Percentiles rank a stretch among this genome's conserved stretches.
Evolutionary conservation across 2,888 invertebrate genomes (phyloP).

Genomic region (Xanthia togata): DNA sequence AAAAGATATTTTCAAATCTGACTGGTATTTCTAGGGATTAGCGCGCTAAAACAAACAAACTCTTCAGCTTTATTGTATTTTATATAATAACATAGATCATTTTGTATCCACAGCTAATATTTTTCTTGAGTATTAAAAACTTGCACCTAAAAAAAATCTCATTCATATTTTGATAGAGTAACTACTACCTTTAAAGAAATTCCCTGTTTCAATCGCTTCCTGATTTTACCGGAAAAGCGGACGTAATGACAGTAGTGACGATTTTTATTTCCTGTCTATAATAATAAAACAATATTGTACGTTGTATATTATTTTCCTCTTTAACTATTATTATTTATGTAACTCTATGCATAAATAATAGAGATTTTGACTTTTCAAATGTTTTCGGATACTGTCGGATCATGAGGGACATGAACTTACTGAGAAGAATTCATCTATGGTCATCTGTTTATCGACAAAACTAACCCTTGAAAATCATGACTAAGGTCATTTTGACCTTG

Average conservation of each 20-base stretch:
- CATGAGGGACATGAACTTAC: neutral
- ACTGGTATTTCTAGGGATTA: too few species aligned
- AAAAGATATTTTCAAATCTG: too few species aligned
- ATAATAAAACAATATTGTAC: neutral
- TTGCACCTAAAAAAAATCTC: neutral
- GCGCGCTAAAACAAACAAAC: too few species aligned
- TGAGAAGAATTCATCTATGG: neutral
- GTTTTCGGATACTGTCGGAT: neutral
- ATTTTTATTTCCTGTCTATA: neutral
- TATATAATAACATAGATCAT: too few species aligned
- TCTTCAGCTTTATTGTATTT: too few species aligned
- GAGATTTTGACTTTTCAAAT: neutral
- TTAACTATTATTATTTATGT: neutral
- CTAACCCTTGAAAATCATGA: too few species aligned
- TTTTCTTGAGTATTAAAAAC: neutral
- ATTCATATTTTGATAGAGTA: neutral
- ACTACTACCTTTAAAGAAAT: neutral
- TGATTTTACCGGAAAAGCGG: neutral
- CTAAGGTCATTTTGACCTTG: neutral
- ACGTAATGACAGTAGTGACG: neutral
- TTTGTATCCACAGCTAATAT: too few species aligned
- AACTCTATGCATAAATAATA: neutral
- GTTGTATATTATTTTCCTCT: neutral
- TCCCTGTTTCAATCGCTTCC: neutral
- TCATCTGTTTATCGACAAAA: neutral